Evolutionary conservation across 2,888 invertebrate species (phyloP), one percentile per base, ranked within the genome.

Genomic region (Mesochorus sp.): DNA sequence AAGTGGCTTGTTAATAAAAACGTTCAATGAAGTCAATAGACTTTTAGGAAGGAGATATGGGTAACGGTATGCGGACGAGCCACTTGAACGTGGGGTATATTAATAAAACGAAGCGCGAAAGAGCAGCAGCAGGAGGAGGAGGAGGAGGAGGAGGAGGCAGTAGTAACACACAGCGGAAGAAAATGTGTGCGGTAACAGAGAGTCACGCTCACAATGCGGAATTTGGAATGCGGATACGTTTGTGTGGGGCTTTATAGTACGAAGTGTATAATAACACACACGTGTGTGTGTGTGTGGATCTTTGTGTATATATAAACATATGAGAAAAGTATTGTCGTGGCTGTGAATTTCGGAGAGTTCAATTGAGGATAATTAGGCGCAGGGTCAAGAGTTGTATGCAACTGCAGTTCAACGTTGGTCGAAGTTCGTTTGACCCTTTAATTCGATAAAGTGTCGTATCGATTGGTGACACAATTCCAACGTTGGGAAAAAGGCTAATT

Each of bases 361-460:
- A 87, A 88, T 86, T 86, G 87, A 76, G 72, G 42, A 80, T 82
- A 88, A 87, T 87, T 86, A 84, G 76, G 81, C n/a, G n/a, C n/a
- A 82, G 84, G 86, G 86, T 88, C 82, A 87, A 87, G 80, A n/a
- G n/a, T n/a, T n/a, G n/a, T n/a, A n/a, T 86, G 86, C 83, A 81
- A 77, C 83, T 82, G 80, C 83, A 81, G 81, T 70, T 76, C 76
- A 62, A 57, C 64, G 44, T 34, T n/a, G n/a, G n/a, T n/a, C 71
- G 66, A 73, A 14, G n/a, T 10, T 55, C 55, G 37, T 24, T 6
- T n/a, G 59, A 68, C 79, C 76, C 67, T 77, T 84, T 87, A 87
- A 87, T 86, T 83, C 81, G 86, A 87, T 87, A 81, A 84, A 82
- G 61, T n/a, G n/a, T 79, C 72, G 79, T 68, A 81, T 80, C 71